Conservation (phyloP, 2,888 invertebrate genomes). For the Pachydiplax longipennis region DNA sequence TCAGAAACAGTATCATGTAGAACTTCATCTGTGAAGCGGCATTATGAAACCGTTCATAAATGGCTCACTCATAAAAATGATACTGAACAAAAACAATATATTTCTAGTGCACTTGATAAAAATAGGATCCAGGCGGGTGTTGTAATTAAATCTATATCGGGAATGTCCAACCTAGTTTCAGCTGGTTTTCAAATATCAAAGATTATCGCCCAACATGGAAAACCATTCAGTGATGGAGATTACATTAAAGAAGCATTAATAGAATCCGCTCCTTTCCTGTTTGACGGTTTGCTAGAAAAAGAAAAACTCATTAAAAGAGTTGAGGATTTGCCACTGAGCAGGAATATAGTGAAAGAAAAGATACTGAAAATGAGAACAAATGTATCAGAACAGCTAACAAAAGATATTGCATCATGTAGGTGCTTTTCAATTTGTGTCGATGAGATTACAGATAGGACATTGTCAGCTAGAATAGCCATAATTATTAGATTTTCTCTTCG, state of each 20-base stretch:
- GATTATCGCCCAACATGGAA: neutral
- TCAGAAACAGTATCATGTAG: neutral
- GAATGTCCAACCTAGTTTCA: neutral
- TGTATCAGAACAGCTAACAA: neutral
- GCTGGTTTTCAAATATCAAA: neutral
- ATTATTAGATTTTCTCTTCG: neutral
- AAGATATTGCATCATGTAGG: neutral
- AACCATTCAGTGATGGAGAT: constrained; percentile 7
- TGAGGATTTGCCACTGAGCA: constrained; percentile 28
- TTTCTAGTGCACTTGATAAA: neutral
- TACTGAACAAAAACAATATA: neutral
- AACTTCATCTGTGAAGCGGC: neutral
- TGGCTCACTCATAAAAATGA: neutral
- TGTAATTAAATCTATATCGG: neutral
- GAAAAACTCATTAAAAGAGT: neutral
- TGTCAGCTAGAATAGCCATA: constrained; percentile 14
- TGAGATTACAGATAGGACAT: neutral
- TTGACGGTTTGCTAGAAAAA: neutral
- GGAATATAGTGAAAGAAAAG: constrained; percentile 46
- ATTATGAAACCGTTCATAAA: neutral
- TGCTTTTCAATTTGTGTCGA: neutral
- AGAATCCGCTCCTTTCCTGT: neutral
- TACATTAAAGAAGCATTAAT: neutral
- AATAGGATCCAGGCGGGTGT: neutral
- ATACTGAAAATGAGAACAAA: constrained; percentile 45